Conservation (phyloP, 2,797 vertebrate species). For the Stomatorhinus walkeri region DNA sequence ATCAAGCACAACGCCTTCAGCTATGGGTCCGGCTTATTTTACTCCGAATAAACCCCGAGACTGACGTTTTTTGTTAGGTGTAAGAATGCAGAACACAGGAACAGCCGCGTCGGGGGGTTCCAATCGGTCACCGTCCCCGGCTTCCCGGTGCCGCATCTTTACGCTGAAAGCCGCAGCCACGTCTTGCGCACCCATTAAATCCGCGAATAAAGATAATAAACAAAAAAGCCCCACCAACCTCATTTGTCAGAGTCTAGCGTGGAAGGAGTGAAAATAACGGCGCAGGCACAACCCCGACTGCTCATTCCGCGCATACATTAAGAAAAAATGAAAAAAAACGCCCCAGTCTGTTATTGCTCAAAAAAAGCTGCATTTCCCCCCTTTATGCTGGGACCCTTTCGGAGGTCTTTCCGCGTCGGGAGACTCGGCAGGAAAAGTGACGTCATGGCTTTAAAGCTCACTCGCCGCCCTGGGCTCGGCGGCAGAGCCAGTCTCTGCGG, state of each 20-base stretch:
- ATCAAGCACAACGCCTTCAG: neutral
- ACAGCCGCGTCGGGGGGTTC: neutral
- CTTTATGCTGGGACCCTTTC: conserved; percentile 21
- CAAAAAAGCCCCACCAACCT: conserved; percentile 28
- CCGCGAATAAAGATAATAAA: neutral
- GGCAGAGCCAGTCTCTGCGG: conserved; percentile 27
- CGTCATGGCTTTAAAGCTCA: conserved; percentile 36
- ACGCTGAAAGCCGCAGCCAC: neutral
- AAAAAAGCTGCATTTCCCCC: conserved; percentile 30
- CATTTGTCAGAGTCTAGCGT: conserved; percentile 16
- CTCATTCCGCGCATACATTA: conserved; percentile 5
- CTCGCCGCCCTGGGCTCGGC: conserved; percentile 23
- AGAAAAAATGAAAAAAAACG: neutral
- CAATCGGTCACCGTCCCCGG: neutral
- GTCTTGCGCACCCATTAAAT: conserved; percentile 7
- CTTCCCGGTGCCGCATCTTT: conserved; percentile 16
- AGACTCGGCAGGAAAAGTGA: conserved; percentile 36
- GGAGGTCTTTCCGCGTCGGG: conserved; percentile 32
- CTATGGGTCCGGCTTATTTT: neutral
- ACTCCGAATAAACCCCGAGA: neutral
- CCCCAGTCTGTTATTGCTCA: conserved; percentile 17
- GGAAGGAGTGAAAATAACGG: conserved; percentile 23
- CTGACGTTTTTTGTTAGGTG: neutral
- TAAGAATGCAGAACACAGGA: neutral
- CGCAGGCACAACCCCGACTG: neutral